Conservation (phyloP, 2,888 invertebrate genomes). For the Eilema caniola region DNA sequence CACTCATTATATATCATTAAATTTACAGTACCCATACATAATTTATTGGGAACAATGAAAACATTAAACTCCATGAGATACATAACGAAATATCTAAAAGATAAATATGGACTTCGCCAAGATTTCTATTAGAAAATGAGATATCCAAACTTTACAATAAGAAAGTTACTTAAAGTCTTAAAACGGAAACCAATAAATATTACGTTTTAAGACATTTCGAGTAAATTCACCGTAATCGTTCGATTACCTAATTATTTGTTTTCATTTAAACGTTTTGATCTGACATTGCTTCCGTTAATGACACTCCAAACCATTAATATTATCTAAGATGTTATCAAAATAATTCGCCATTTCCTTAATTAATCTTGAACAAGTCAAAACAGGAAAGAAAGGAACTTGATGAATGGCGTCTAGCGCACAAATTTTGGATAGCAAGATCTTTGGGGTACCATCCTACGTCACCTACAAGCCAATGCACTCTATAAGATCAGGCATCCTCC, state of each 20-base stretch:
- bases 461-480: neutral
- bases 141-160: conserved; percentile 18
- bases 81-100: neutral
- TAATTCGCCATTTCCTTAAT: conserved; percentile 27
- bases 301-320: conserved; percentile 27
- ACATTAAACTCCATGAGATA: conserved; percentile 7
- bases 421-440: neutral
- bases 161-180: conserved; percentile 35
- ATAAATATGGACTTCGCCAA: neutral
- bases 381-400: neutral
- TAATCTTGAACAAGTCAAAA: neutral
- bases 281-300: conserved; percentile 34
- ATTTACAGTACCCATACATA: conserved; percentile 5
- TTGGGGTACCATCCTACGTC: neutral
- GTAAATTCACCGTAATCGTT: neutral
- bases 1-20: neutral
- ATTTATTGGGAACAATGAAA: conserved; percentile 12
- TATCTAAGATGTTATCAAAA: conserved; percentile 35
- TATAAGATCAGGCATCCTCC: neutral
- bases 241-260: conserved; percentile 25
- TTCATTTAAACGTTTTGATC: conserved; percentile 24
- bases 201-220: conserved; percentile 14
- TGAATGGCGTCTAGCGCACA: neutral
- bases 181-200: conserved; percentile 27
- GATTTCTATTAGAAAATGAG: conserved; percentile 18